phyloP scores from a whole-genome alignment of 1,140 invertebrate species.

The Delia radicum region DNA sequence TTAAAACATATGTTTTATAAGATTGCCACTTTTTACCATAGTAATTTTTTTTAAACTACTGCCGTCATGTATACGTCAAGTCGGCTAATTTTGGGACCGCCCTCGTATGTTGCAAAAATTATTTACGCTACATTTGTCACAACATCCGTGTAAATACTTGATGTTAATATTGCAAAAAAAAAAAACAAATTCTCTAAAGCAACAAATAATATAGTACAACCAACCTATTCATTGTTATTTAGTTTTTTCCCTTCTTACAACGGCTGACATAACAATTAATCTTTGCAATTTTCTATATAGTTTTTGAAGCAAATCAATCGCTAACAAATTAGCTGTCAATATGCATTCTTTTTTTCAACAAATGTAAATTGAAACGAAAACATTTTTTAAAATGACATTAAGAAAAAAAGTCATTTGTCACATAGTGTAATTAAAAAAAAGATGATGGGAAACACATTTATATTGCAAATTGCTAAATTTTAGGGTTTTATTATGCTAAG shows the following conservation, averaged over 20 bases:
- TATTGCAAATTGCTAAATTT: no score
- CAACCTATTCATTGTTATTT: not conserved
- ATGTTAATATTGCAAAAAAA: no score
- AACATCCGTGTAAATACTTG: not conserved
- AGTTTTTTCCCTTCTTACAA: not conserved
- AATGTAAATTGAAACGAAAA: not conserved
- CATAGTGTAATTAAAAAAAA: not conserved
- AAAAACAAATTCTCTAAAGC: not conserved
- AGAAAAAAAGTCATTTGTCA: not conserved
- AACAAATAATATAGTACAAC: not conserved
- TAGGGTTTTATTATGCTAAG: no score
- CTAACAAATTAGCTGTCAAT: conserved; percentile 26
- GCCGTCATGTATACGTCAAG: no score
- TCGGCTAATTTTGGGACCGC: no score
- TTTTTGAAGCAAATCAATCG: conserved; percentile 21
- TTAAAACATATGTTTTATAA: no score
- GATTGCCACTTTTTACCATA: no score
- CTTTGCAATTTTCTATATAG: not conserved
- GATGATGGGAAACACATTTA: no score
- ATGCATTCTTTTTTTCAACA: not conserved
- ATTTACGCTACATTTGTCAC: conserved; percentile 16
- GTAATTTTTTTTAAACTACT: no score
- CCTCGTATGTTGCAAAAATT: conserved; percentile 5
- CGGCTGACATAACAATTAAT: conserved; percentile 13
- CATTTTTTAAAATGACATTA: not conserved